Conservation (phyloP, 2,113 vertebrate species). For the Lophochroa leadbeateri region DNA sequence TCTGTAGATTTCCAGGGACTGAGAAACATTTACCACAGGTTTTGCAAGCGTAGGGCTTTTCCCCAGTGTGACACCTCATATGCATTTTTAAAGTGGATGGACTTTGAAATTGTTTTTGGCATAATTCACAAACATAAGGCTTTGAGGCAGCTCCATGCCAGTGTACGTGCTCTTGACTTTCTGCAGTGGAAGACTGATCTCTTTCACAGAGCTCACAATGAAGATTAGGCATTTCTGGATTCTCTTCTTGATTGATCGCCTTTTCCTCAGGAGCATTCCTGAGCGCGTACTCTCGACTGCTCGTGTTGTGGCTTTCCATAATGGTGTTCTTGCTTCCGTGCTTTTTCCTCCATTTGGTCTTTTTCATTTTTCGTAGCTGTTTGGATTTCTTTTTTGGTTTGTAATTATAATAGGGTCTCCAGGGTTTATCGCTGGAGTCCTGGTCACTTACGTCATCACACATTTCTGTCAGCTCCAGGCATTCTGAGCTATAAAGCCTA, state of each 20-base stretch:
- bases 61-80: slow-evolving; percentile 86
- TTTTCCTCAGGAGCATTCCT: slow-evolving; percentile 65
- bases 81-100: slow-evolving; percentile 91
- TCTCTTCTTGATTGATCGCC: slow-evolving; percentile 58
- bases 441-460: slow-evolving; percentile 89
- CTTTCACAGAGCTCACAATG: slow-evolving; percentile 77
- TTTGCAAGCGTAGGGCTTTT: slow-evolving; percentile 85
- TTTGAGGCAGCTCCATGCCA: slow-evolving; percentile 78
- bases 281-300: slow-evolving; percentile 53
- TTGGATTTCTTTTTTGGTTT: slow-evolving; percentile 94
- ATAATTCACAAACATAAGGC: slow-evolving; percentile 86
- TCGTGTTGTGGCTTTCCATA: background rate
- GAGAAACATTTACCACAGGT: slow-evolving; percentile 93
- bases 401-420: slow-evolving; percentile 98
- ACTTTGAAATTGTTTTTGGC: slow-evolving; percentile 89
- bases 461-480: slow-evolving; percentile 76
- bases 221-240: slow-evolving; percentile 72
- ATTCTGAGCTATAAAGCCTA: slow-evolving; percentile 79
- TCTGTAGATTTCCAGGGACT: slow-evolving; percentile 81
- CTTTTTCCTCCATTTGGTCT: slow-evolving; percentile 81
- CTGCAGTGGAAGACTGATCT: slow-evolving; percentile 61
- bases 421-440: slow-evolving; percentile 90
- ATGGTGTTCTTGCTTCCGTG: background rate
- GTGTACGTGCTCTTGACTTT: slow-evolving; percentile 72
- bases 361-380: slow-evolving; percentile 84